Evolutionary conservation across 2,888 invertebrate species (phyloP).

Genomic region (Euplexia lucipara): DNA sequence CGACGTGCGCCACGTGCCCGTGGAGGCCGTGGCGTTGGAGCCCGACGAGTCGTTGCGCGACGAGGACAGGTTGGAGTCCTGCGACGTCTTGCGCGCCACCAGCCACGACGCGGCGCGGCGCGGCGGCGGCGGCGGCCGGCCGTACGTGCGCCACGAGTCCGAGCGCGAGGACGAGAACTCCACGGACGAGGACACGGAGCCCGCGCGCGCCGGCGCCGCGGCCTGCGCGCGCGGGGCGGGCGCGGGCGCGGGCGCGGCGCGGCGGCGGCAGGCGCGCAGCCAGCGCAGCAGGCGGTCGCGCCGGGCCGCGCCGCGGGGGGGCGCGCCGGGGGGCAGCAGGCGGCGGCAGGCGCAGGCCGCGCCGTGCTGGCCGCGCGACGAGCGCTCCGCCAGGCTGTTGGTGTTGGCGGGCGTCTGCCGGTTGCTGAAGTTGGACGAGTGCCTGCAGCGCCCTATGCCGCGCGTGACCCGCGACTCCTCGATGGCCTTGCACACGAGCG

Average conservation of each 20-base stretch:
- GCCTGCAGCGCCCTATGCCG: conserved; percentile 96
- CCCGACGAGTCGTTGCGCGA: conserved; percentile 98
- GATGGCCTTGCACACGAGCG: conserved; percentile 98
- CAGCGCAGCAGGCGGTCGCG: conserved; percentile 83
- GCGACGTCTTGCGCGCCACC: conserved; percentile 97
- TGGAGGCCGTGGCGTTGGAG: conserved; percentile 96
- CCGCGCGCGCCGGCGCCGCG: conserved; percentile 91
- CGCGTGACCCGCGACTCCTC: conserved; percentile 98
- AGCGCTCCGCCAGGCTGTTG: conserved; percentile 95
- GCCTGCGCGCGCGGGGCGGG: conserved; percentile 94
- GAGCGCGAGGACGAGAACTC: conserved; percentile 97
- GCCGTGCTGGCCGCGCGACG: conserved; percentile 93
- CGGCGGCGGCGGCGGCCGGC: conserved; percentile 95
- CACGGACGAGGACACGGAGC: conserved; percentile 96
- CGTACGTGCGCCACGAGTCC: conserved; percentile 96
- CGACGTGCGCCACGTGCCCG: conserved; percentile 97
- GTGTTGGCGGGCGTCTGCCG: conserved; percentile 97
- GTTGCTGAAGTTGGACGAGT: conserved; percentile 97
- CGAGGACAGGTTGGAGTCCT: conserved; percentile 97
- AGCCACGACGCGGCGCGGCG: conserved; percentile 97
- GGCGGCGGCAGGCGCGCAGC: conserved; percentile 81
- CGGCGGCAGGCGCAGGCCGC: conserved; percentile 91
- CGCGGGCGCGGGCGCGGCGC: conserved; percentile 90
- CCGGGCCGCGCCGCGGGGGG: conserved; percentile 59
- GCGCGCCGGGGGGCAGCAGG: conserved; percentile 94